These are phyloP conservation scores for Cherax destructor DNA, from an alignment of 1,140 invertebrate species.

Conservation along the genomic window DNA sequence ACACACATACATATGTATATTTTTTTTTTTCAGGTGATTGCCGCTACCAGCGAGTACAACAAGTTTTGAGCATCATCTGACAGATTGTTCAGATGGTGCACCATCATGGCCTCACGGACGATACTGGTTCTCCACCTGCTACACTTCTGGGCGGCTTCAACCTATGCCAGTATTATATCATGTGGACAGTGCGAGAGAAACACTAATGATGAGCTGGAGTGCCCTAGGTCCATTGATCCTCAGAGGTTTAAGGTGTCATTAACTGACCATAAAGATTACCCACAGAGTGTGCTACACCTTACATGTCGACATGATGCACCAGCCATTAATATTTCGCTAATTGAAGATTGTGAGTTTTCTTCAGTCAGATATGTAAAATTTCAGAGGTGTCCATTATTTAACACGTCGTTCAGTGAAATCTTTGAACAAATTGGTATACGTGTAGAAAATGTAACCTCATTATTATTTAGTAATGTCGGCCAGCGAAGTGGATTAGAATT, in stretches of 20 bases:
- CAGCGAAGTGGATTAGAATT: conserved; percentile 74
- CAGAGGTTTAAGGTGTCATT: not conserved
- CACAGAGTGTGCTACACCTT: not conserved
- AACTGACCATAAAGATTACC: not conserved
- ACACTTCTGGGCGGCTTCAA: not conserved
- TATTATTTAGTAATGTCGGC: conserved; percentile 7
- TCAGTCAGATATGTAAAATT: conserved; percentile 20
- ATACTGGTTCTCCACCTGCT: not conserved
- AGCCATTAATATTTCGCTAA: conserved; percentile 5
- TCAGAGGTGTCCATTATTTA: conserved; percentile 15
- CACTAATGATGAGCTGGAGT: not conserved
- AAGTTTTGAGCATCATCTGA: not conserved
- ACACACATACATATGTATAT: no score
- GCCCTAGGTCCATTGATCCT: not conserved
- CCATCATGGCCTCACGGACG: conserved; percentile 1
- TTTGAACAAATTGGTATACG: conserved; percentile 21
- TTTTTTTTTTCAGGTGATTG: not conserved
- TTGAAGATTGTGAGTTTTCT: conserved; percentile 38
- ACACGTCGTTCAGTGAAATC: conserved; percentile 34
- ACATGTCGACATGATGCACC: not conserved
- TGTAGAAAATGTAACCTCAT: conserved; percentile 2
- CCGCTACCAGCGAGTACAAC: not conserved
- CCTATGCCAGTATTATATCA: not conserved
- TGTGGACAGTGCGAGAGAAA: conserved; percentile 11
- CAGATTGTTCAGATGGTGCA: not conserved